These are phyloP conservation scores for Ips nitidus DNA, from an alignment of 1,140 invertebrate genomes.

Conservation along the genomic window DNA sequence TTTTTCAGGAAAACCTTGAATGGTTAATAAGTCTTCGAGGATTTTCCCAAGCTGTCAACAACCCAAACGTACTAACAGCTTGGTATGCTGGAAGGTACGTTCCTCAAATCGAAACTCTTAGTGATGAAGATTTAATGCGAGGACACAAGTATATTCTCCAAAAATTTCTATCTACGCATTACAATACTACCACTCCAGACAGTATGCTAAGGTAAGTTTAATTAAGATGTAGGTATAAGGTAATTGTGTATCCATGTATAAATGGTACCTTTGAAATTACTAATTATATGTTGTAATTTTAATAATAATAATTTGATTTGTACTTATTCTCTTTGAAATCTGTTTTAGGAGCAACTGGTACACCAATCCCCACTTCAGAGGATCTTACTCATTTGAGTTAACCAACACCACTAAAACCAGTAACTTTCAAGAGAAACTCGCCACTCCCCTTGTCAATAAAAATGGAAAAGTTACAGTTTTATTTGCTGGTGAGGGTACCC, in stretches of 20 bases:
- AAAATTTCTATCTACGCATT: constrained; percentile 53
- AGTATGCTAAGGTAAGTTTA: constrained; percentile 45
- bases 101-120: constrained; percentile 56
- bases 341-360: constrained; percentile 46
- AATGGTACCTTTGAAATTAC: too few relatives aligned
- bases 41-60: constrained; percentile 54
- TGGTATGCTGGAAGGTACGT: constrained; percentile 61
- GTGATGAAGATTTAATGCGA: constrained; percentile 54
- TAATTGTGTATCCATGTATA: too few relatives aligned
- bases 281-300: too few relatives aligned
- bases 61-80: constrained; percentile 57
- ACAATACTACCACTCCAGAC: constrained; percentile 57
- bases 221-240: too few relatives aligned
- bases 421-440: constrained; percentile 34
- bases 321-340: too few relatives aligned
- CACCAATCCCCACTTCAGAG: constrained; percentile 53
- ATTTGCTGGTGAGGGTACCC: constrained; percentile 74
- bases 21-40: constrained; percentile 49
- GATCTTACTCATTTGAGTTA: constrained; percentile 54
- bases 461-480: constrained; percentile 51
- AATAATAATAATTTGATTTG: too few relatives aligned
- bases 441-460: constrained; percentile 27
- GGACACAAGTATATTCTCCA: constrained; percentile 52
- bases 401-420: constrained; percentile 48
- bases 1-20: constrained; percentile 19